Base-by-base conservation (phyloP, 2,888 invertebrate genomes). In the Plagodis pulveraria region DNA sequence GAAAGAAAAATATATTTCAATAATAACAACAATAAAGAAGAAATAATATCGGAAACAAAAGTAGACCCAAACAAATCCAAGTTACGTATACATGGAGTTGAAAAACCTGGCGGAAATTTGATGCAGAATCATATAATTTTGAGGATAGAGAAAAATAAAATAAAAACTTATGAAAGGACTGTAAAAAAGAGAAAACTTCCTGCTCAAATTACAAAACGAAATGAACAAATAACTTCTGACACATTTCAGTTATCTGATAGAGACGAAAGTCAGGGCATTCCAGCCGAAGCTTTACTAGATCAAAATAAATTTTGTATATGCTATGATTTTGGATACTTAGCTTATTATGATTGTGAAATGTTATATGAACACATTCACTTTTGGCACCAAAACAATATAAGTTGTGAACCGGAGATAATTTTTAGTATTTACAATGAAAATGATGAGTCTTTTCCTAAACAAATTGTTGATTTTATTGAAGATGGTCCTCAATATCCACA, bases 281-380 rank as follows among this genome's bases (percentile, higher is more conserved):
- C 50, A 9, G 52, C 58, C 9, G 40, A 32, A 49, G 47, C 42
- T 33, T 56, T 55, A 51, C 46, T 5, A 35, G 41, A 47, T 4
- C 34, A 43, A 46, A 50, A 54, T 57, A 38, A 61, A 12, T 84
- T 83, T 73, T 91, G 90, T 75, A 56, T 82, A 53, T 91, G 91
- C 67, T 59, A 70, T 56, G 91, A 91, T 76, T 91, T 86, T 75
- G 91, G 91, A 35, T 73, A 66, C 50, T 72, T 84, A 59, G 63
- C 65, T 56, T 71, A 72, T 69, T 79, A 83, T 73, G 81, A 83
- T 63, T 49, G 56, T 58, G 70, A 76, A 59, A 65, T 67, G 46
- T 56, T 65, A 41, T 84, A 85, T 76, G 83, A 84, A 64, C 89
- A 90, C 71, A 75, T 89, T 60, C 89, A 91, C 75, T 91, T 84